Evolutionary conservation across 2,888 invertebrate genomes (phyloP).

Genomic region (Thymelicus sylvestris): DNA sequence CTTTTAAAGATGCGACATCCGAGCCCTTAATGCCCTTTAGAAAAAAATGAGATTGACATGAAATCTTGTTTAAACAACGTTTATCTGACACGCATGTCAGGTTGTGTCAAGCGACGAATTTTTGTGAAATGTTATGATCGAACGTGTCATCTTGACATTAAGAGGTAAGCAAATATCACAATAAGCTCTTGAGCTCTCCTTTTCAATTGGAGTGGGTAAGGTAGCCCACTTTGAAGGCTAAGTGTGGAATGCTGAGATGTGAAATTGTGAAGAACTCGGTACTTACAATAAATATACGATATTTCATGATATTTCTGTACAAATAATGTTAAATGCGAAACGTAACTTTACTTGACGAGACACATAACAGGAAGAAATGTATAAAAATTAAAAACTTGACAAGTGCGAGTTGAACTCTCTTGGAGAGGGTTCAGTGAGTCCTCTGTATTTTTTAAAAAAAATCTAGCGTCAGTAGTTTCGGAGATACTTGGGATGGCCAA

Average conservation of each 20-base stretch:
- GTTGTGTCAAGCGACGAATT: background rate
- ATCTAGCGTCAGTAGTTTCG: no score
- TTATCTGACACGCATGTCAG: background rate
- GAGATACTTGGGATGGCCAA: no score
- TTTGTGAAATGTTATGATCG: background rate
- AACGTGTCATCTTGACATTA: background rate
- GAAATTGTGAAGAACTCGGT: background rate
- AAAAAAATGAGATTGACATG: slow-evolving; percentile 1
- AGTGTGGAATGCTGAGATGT: background rate
- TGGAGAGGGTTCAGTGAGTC: no score
- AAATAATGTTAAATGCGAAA: no score
- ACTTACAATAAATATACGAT: background rate
- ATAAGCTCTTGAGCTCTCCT: background rate
- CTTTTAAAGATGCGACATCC: slow-evolving; percentile 10
- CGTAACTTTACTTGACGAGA: no score
- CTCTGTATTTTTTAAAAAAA: no score
- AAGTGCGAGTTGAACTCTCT: no score
- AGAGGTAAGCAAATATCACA: background rate
- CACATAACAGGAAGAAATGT: no score
- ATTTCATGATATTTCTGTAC: no score
- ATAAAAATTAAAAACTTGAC: no score
- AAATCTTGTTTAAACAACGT: slow-evolving; percentile 2
- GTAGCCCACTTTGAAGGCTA: background rate
- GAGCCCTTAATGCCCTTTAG: background rate
- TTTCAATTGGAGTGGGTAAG: background rate